Evolutionary conservation across 2,888 invertebrate genomes (phyloP).

Genomic region (Teleogryllus oceanicus): DNA sequence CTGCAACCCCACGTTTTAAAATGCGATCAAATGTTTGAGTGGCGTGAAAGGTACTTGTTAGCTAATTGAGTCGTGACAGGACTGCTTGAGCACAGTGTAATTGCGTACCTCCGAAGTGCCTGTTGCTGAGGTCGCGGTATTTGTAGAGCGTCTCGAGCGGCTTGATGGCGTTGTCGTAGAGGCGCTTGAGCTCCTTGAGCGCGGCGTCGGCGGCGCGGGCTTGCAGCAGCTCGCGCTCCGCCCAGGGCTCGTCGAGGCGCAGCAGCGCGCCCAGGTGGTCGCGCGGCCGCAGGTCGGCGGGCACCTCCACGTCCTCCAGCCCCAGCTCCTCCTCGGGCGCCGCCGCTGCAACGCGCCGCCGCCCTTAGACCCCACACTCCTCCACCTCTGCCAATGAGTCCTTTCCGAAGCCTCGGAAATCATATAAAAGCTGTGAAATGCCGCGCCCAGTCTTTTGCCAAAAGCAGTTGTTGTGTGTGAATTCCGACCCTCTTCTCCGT

Average conservation of each 20-base stretch:
- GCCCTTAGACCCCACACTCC: no score
- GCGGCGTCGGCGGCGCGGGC: constrained; percentile 73
- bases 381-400: no score
- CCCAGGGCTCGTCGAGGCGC: constrained; percentile 69
- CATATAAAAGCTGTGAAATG: no score
- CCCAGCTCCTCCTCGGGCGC: constrained; percentile 3
- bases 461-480: no score
- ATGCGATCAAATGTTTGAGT: no score
- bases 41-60: no score
- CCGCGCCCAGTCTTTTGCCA: no score
- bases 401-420: no score
- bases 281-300: constrained; percentile 71
- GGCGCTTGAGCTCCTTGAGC: constrained; percentile 75
- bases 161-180: constrained; percentile 83
- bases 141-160: constrained; percentile 88
- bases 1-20: no score
- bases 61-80: no score
- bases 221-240: constrained; percentile 65
- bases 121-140: constrained; percentile 85
- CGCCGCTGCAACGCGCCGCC: background rate
- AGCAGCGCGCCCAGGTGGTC: constrained; percentile 77
- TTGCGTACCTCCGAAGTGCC: constrained; percentile 70
- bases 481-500: no score
- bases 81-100: constrained; percentile 19
- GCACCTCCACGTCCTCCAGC: constrained; percentile 65